Conservation (phyloP, 1,140 invertebrate species). For the Drosophila dunni region DNA sequence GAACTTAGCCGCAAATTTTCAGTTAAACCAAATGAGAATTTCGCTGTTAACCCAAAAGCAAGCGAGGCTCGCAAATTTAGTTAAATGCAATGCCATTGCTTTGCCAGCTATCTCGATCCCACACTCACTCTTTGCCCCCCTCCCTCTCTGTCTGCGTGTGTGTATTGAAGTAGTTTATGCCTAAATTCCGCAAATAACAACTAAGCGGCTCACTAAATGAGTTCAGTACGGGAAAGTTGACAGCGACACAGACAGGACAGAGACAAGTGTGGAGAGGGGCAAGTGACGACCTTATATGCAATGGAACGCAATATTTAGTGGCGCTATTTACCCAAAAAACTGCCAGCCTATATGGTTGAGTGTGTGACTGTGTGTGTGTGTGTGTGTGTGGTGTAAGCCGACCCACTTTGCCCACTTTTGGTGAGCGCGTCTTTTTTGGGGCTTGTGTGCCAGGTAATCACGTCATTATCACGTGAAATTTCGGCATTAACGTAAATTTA, state of each 20-base stretch:
- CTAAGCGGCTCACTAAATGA: constrained; percentile 30
- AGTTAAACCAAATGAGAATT: constrained; percentile 29
- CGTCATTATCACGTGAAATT: constrained; percentile 84
- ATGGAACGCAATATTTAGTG: constrained; percentile 56
- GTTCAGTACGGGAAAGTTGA: constrained; percentile 26
- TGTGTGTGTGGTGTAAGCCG: constrained; percentile 1
- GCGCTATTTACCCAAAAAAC: constrained; percentile 31
- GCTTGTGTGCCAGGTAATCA: constrained; percentile 74
- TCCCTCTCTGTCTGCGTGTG: constrained; percentile 25
- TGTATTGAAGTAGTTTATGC: constrained; percentile 54
- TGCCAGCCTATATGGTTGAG: constrained; percentile 17
- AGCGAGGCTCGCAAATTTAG: constrained; percentile 32
- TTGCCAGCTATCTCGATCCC: background rate
- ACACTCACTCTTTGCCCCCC: background rate
- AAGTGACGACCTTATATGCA: constrained; percentile 46
- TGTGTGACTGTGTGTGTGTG: background rate
- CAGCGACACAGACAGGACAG: constrained; percentile 29
- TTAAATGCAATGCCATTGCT: constrained; percentile 44
- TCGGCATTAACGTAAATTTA: constrained; percentile 82
- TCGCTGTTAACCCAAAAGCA: constrained; percentile 9
- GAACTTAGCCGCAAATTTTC: constrained; percentile 39
- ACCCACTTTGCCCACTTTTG: background rate
- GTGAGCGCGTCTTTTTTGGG: constrained; percentile 32
- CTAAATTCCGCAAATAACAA: constrained; percentile 34
- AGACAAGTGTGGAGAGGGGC: constrained; percentile 18